Percentiles rank a stretch among this genome's conserved stretches.
Conservation (phyloP, 2,113 vertebrate species). For the Myocastor coypus region DNA sequence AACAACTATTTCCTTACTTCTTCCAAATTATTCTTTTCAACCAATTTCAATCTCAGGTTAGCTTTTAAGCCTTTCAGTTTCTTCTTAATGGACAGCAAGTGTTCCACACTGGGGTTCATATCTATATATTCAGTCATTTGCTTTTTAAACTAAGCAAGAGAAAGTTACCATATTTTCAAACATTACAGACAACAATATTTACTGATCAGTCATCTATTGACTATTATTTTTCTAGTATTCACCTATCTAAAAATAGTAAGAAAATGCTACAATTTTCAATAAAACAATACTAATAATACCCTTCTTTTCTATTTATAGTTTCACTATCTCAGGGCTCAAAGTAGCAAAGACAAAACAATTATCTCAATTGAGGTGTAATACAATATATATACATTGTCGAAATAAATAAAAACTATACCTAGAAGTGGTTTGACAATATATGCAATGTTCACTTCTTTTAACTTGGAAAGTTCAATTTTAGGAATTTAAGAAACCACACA, state of each 20-base stretch:
- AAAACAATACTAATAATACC: conserved; percentile 26
- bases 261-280: conserved; percentile 40
- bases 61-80: conserved; percentile 86
- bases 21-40: conserved; percentile 88
- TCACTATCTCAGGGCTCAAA: conserved; percentile 11
- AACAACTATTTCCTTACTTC: conserved; percentile 81
- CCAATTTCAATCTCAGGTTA: conserved; percentile 87
- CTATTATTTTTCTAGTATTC: conserved; percentile 39
- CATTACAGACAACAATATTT: conserved; percentile 41
- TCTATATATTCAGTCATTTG: conserved; percentile 85
- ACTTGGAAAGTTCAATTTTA: not conserved
- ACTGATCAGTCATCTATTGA: not conserved
- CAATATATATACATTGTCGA: not conserved
- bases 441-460: conserved; percentile 50
- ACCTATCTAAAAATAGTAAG: conserved; percentile 46
- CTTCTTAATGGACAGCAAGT: conserved; percentile 88
- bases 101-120: conserved; percentile 81
- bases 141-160: conserved; percentile 86
- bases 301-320: conserved; percentile 35
- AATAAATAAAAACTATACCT: not conserved
- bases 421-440: conserved; percentile 45
- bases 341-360: conserved; percentile 48
- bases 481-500: conserved; percentile 18
- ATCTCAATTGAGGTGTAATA: conserved; percentile 37
- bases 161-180: conserved; percentile 65